Percentiles rank a stretch among this genome's conserved stretches.
These are phyloP conservation scores for Amphilophus citrinellus DNA, from an alignment of 2,113 vertebrate genomes.

Conservation along the genomic window DNA sequence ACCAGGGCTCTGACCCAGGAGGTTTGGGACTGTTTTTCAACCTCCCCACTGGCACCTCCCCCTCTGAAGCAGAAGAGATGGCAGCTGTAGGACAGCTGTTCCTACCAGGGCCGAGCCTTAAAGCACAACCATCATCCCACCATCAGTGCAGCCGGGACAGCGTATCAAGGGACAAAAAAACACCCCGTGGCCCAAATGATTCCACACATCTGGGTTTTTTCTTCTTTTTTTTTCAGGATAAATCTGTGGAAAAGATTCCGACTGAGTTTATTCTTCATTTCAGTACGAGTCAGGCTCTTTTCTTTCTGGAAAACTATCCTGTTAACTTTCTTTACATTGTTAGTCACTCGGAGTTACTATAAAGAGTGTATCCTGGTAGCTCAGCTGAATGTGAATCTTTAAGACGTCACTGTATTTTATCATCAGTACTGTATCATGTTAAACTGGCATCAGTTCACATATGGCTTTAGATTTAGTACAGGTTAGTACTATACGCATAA, in stretches of 20 bases:
- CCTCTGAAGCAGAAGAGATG: constrained; percentile 83
- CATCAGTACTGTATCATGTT: not conserved
- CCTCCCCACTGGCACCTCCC: constrained; percentile 77
- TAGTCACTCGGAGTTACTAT: not conserved
- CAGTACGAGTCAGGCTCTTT: not conserved
- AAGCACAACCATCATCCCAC: constrained; percentile 60
- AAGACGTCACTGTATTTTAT: not conserved
- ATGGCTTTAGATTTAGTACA: not conserved
- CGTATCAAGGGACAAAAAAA: constrained; percentile 61
- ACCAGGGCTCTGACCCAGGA: constrained; percentile 93
- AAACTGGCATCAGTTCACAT: not conserved
- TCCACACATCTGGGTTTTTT: constrained; percentile 49
- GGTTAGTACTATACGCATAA: not conserved
- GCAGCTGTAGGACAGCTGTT: constrained; percentile 97
- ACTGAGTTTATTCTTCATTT: not conserved
- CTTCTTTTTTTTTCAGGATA: not conserved
- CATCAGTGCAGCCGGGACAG: constrained; percentile 40
- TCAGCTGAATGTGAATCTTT: not conserved
- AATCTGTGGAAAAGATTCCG: not conserved
- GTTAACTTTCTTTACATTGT: not conserved
- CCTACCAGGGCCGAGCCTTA: constrained; percentile 72
- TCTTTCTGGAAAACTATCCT: not conserved
- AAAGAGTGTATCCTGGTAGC: not conserved
- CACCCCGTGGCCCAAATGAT: constrained; percentile 51
- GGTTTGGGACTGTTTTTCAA: constrained; percentile 86